Conservation (phyloP, 2,888 invertebrate species). For the Seladonia tumulorum region DNA sequence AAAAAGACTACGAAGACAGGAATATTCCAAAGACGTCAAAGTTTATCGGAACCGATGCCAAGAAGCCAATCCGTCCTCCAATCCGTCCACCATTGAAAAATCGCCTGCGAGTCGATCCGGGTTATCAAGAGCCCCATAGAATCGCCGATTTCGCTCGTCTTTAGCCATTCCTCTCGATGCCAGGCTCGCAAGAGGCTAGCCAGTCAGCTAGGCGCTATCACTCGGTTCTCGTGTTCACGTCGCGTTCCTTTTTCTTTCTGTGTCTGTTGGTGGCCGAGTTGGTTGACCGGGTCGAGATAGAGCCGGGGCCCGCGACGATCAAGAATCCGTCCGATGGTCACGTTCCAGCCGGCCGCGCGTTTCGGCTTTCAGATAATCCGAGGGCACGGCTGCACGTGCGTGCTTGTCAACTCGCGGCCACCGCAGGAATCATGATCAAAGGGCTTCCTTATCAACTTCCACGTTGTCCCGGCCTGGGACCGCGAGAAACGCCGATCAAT, state of each 20-base stretch:
- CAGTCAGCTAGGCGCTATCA: conserved; percentile 74
- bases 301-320: conserved; percentile 70
- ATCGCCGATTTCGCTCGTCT: conserved; percentile 2
- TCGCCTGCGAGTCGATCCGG: not conserved
- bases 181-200: conserved; percentile 43
- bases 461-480: not conserved
- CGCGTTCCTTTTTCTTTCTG: conserved; percentile 37
- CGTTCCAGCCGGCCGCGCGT: conserved; percentile 71
- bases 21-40: not conserved
- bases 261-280: conserved; percentile 69
- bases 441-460: conserved; percentile 17
- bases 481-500: not conserved
- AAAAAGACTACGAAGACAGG: not conserved
- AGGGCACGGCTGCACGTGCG: conserved; percentile 63
- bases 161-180: conserved; percentile 43
- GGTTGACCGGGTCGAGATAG: conserved; percentile 79
- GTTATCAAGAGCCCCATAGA: not conserved
- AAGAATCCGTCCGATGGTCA: conserved; percentile 78
- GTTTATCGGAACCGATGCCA: not conserved
- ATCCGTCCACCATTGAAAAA: not conserved
- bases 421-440: conserved; percentile 27
- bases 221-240: conserved; percentile 76
- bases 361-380: conserved; percentile 73
- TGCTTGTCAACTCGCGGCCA: conserved; percentile 46
- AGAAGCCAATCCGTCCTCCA: not conserved